Conservation (phyloP, 2,113 vertebrate species). For the Neolamprologus sp. region DNA sequence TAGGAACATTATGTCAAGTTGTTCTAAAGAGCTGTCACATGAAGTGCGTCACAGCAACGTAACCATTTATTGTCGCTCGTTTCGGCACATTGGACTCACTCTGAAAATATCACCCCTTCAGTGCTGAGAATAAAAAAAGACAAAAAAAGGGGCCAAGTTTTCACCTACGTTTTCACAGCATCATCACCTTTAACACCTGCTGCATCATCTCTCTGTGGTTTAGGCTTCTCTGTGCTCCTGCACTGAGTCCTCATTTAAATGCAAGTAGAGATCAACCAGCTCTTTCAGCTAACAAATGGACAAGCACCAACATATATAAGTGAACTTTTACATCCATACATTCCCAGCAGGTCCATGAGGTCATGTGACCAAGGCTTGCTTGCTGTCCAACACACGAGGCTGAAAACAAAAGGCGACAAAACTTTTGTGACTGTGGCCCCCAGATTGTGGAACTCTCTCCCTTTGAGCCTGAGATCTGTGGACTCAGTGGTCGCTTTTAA, state of each 20-base stretch:
- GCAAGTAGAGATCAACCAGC: not conserved
- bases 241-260: not conserved
- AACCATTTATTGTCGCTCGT: not conserved
- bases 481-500: no score
- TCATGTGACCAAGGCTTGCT: no score
- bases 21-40: not conserved
- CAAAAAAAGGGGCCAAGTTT: not conserved
- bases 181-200: not conserved
- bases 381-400: no score
- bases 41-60: not conserved
- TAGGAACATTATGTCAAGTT: not conserved
- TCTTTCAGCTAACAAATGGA: not conserved
- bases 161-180: not conserved
- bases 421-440: no score
- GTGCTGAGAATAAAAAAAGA: not conserved
- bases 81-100: not conserved
- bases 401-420: no score
- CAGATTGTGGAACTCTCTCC: no score
- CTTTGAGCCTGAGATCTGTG: no score
- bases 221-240: not conserved
- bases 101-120: not conserved
- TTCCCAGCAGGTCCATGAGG: no score
- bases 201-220: not conserved
- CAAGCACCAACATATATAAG: no score
- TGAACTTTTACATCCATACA: no score